Base-by-base conservation (phyloP, 35 echinoderm and acorn worm species). In the Ophiothrix spiculata region DNA sequence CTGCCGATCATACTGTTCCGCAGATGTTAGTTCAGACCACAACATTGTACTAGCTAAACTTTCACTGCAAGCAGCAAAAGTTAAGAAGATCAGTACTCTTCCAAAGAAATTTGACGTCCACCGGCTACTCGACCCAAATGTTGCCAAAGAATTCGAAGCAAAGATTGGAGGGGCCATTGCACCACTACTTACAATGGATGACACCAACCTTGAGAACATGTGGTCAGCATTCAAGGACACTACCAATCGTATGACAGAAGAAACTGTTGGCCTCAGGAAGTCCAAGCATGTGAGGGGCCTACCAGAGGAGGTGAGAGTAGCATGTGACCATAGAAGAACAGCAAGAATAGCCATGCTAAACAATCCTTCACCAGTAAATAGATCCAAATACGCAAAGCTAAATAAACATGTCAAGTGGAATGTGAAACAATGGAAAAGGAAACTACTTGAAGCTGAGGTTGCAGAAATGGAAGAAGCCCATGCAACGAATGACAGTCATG, bases 1-100 rank as follows among this genome's bases (percentile, higher is more conserved):
- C 29, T 84, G 81, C 49, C 6, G 81, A 40, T 84, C 81, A 69
- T 84, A 84, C 56, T 84, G 81, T 35, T 56, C 81, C 14, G 81
- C 81, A 31, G 81, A 84, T 17, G 64, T 84, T 10, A 56, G 81
- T 25, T 84, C 49, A 13, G 42, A 84, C 34, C 81, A 84, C 45
- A 84, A 84, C 81, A 28, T 84, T 6, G 54, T 84, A 8, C 15
- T 84, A 4, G 81, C 81, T 31, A 64, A 84, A 8, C 12, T 84
- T 32, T 4, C 49, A 31, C 54, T 56, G 11, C 25, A 76, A 35
- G 25, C 28, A 76, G 74, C 25, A 42, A 82, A 17, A 49, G 34
- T 15, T 42, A 23, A 37, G 11, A 19, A 37, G 25, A 42, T 28
- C 16, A 82, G 42, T 13, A 76, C 74, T 35, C 74, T 54, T 54